Conservation (phyloP, 1,140 invertebrate species). For the Trypoxylus dichotomus region DNA sequence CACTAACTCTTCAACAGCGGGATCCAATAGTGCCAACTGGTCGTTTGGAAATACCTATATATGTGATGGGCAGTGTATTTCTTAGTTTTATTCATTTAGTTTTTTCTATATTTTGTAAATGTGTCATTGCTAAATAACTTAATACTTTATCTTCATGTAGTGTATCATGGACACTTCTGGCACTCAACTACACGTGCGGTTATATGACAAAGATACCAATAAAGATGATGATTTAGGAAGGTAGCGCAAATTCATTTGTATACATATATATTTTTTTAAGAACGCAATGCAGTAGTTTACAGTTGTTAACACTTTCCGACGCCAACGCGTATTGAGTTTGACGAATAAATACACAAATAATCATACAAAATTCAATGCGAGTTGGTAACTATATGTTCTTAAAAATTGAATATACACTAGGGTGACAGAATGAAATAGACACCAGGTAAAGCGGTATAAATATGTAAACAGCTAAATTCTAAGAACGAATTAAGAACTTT, state of each 20-base stretch:
- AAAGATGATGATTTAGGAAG: constrained; percentile 80
- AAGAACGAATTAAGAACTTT: no score
- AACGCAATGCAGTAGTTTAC: neutral
- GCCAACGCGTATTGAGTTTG: no score
- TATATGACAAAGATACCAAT: constrained; percentile 81
- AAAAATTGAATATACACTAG: no score
- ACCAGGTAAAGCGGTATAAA: no score
- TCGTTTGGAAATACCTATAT: constrained; percentile 76
- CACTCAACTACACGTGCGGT: constrained; percentile 51
- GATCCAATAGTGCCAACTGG: constrained; percentile 80
- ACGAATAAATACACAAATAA: no score
- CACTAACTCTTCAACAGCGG: constrained; percentile 81
- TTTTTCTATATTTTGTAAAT: neutral
- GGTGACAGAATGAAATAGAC: no score
- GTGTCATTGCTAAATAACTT: neutral
- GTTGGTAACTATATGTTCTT: no score
- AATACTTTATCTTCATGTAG: constrained; percentile 49
- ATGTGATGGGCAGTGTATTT: neutral
- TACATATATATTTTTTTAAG: neutral
- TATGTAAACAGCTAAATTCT: no score
- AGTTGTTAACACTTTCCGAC: neutral
- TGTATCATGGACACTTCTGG: constrained; percentile 51
- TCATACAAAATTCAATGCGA: no score
- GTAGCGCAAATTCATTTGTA: constrained; percentile 55
- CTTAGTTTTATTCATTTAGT: neutral